Evolutionary conservation across 2,797 vertebrate species (phyloP).

Genomic region (Thunnus albacares): DNA sequence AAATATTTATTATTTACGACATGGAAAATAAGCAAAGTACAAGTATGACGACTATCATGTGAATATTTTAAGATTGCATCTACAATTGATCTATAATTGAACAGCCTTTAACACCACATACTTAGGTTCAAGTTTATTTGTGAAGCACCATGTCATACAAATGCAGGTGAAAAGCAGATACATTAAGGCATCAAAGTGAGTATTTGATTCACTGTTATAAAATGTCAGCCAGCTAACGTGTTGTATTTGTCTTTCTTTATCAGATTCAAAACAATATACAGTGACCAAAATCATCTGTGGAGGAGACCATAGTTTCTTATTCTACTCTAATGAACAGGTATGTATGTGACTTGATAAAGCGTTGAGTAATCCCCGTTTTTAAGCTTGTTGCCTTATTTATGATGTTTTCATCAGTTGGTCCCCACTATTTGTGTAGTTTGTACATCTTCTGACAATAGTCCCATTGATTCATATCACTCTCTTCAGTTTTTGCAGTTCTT

Average conservation of each 20-base stretch:
- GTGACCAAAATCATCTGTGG: slow-evolving; percentile 95
- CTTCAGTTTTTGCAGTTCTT: no score
- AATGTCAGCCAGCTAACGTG: not conserved
- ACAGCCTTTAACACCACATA: not conserved
- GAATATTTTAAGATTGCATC: no score
- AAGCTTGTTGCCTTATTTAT: not conserved
- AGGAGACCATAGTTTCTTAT: slow-evolving; percentile 94
- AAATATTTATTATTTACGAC: not conserved
- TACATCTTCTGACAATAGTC: not conserved
- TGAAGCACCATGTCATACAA: not conserved
- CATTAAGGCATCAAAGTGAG: not conserved
- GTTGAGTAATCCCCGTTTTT: not conserved
- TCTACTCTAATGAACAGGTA: slow-evolving; percentile 92
- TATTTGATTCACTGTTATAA: slow-evolving; percentile 3
- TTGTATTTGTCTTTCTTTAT: slow-evolving; percentile 22
- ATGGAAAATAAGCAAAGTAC: not conserved
- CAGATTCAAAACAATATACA: slow-evolving; percentile 85
- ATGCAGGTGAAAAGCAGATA: not conserved
- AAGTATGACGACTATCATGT: not conserved
- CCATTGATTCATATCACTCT: not conserved
- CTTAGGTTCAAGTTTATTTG: not conserved
- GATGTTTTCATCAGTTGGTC: not conserved
- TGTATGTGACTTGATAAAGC: slow-evolving; percentile 28
- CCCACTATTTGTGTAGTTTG: not conserved
- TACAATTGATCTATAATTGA: not conserved